Evolutionary conservation across 2,797 vertebrate species (phyloP).

Genomic region (Darevskia mixta): DNA sequence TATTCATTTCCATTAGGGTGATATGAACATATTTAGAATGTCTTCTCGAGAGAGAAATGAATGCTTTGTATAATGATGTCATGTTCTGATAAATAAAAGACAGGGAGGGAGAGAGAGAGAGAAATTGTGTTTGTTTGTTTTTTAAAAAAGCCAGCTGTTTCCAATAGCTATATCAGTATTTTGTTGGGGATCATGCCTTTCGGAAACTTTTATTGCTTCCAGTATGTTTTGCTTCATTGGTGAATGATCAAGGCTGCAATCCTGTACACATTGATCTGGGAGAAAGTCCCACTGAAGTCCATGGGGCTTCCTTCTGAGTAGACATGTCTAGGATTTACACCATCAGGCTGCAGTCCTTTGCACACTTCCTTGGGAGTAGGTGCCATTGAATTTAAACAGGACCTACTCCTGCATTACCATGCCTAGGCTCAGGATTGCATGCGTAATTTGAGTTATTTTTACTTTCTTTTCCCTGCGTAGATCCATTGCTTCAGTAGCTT

Average conservation of each 20-base stretch:
- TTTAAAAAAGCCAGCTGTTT: slow-evolving; percentile 58
- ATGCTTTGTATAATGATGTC: slow-evolving; percentile 50
- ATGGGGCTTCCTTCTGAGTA: slow-evolving; percentile 1
- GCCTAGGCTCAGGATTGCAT: slow-evolving; percentile 33
- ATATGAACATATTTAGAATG: slow-evolving; percentile 51
- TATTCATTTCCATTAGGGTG: slow-evolving; percentile 59
- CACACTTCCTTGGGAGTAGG: slow-evolving; percentile 1
- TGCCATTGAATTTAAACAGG: neutral
- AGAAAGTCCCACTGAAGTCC: neutral
- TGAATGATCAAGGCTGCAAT: slow-evolving; percentile 63
- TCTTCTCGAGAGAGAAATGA: slow-evolving; percentile 53
- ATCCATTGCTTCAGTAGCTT: slow-evolving; percentile 78
- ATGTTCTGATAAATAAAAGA: slow-evolving; percentile 55
- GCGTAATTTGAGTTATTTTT: slow-evolving; percentile 64
- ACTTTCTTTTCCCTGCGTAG: slow-evolving; percentile 65
- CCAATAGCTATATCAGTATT: slow-evolving; percentile 52
- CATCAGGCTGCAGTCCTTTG: neutral
- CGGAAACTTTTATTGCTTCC: slow-evolving; percentile 59
- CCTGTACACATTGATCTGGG: neutral
- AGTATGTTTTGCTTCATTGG: slow-evolving; percentile 70
- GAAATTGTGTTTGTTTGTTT: slow-evolving; percentile 3
- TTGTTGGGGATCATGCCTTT: slow-evolving; percentile 59
- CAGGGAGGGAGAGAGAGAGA: slow-evolving; percentile 36
- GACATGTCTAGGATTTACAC: neutral
- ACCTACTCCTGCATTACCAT: slow-evolving; percentile 10